phyloP scores from a whole-genome alignment of 2,888 invertebrate species.

The Brachyopa scutellaris region DNA sequence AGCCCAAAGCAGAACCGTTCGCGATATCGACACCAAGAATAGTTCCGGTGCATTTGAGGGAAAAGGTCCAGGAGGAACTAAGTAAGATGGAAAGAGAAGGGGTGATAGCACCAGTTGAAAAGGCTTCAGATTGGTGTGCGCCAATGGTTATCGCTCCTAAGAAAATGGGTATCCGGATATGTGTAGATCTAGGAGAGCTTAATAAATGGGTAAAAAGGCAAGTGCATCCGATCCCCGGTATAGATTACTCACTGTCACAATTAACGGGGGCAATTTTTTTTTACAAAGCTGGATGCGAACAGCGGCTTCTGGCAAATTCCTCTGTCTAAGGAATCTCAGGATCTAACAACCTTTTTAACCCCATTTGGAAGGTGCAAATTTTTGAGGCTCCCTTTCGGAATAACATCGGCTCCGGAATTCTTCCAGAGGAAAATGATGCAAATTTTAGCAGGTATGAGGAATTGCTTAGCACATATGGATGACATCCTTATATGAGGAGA shows the following conservation, averaged over 20 bases:
- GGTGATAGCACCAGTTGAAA: background rate
- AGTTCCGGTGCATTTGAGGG: conserved; percentile 5
- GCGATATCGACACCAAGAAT: conserved; percentile 16
- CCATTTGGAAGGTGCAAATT: conserved; percentile 23
- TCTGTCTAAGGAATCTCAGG: conserved; percentile 11
- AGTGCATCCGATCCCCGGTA: conserved; percentile 1
- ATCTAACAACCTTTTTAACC: conserved; percentile 7
- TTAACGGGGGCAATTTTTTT: conserved; percentile 32
- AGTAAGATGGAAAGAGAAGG: background rate
- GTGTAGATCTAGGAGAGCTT: conserved; percentile 1
- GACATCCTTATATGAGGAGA: conserved; percentile 10
- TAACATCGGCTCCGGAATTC: conserved; percentile 32
- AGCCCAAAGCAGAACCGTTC: conserved; percentile 16
- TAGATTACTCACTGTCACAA: conserved; percentile 39
- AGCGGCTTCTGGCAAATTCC: conserved; percentile 26
- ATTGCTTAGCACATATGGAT: conserved; percentile 11
- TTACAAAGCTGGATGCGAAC: conserved; percentile 31
- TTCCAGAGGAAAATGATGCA: conserved; percentile 26
- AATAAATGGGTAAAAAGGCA: conserved; percentile 2
- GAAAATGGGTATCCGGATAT: conserved; percentile 9
- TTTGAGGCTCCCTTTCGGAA: conserved; percentile 26
- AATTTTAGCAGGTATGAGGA: conserved; percentile 8
- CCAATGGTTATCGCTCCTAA: conserved; percentile 26
- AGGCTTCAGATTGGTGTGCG: conserved; percentile 27
- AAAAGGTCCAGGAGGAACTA: conserved; percentile 11